Evolutionary conservation across 2,888 invertebrate genomes (phyloP).

Genomic region (Pyralis farinalis): DNA sequence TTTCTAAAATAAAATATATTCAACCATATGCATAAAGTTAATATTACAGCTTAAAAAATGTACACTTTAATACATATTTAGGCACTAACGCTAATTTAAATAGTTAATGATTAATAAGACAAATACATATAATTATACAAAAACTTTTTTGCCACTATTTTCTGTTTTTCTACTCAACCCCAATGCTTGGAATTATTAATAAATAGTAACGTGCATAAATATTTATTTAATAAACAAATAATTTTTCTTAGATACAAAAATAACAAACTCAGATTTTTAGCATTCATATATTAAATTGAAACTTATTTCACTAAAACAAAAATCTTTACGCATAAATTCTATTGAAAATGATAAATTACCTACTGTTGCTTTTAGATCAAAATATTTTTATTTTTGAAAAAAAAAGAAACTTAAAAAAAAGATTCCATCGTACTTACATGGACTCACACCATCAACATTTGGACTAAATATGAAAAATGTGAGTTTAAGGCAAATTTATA

Average conservation of each 20-base stretch:
- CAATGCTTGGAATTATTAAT: not conserved
- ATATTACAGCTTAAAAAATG: constrained; percentile 53
- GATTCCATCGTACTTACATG: constrained; percentile 10
- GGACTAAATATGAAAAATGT: constrained; percentile 41
- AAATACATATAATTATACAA: not conserved
- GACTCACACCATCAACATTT: constrained; percentile 53
- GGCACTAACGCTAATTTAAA: constrained; percentile 14
- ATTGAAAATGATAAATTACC: not conserved
- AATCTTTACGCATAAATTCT: not conserved
- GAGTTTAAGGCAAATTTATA: constrained; percentile 19
- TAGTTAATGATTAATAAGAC: constrained; percentile 2
- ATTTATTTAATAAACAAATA: constrained; percentile 2
- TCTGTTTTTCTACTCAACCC: not conserved
- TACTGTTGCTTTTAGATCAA: no score
- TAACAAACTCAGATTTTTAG: not conserved
- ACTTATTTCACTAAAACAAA: not conserved
- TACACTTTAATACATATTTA: constrained; percentile 27
- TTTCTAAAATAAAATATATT: constrained; percentile 61
- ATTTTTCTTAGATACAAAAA: constrained; percentile 1
- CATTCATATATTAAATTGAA: not conserved
- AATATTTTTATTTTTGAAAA: no score
- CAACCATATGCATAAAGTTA: constrained; percentile 57
- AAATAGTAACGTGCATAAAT: no score
- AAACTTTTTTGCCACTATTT: constrained; percentile 1
- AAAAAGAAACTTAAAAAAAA: no score